Base-by-base conservation (phyloP, 2,113 vertebrate genomes). In the Bettongia penicillata region DNA sequence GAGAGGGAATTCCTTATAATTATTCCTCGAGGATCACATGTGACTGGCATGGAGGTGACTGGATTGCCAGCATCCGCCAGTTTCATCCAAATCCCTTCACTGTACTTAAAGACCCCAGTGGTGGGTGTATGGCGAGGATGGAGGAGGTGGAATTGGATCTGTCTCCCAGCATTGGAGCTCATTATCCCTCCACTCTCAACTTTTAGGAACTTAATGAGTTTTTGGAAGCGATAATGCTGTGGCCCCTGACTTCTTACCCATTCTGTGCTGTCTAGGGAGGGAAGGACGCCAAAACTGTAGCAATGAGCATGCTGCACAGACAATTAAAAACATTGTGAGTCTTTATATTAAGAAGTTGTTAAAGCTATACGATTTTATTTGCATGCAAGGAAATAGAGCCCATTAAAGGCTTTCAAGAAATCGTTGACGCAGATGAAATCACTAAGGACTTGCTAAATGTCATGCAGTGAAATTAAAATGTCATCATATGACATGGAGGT, bases 381-480 rank as follows among this genome's bases (percentile, higher is more conserved):
- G 90, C 53, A 96, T 95, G 90, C 90, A 96, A 91, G 92, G 92
- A 96, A 95, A 93, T 68, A 92, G 96, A 96, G 49, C 97, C 95
- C 96, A 96, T 90, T 93, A 94, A 95, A 90, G 92, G 24, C 43
- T 92, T 97, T 96, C 77, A 91, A 96, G 96, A 91, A 96, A 97
- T 96, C 84, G 95, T 98, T 98, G 95, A 90, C 22, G 98, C 97
- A 96, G 97, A 94, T 95, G 97, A 97, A 96, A 97, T 91, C 96
- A 90, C 96, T 96, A 96, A 97, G 97, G 97, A 96, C 98, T 98
- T 98, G 93, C 92, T 98, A 98, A 99, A 98, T 99, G 98, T 98
- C 98, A 99, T 94, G 92, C 96, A 97, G 93, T 93, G 94, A 98
- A 98, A 98, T 98, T 98, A 98, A 98, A 99, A 99, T 98, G 97